phyloP scores from a whole-genome alignment of 64 coral and sea anemone species.

The Pocillopora verrucosa region DNA sequence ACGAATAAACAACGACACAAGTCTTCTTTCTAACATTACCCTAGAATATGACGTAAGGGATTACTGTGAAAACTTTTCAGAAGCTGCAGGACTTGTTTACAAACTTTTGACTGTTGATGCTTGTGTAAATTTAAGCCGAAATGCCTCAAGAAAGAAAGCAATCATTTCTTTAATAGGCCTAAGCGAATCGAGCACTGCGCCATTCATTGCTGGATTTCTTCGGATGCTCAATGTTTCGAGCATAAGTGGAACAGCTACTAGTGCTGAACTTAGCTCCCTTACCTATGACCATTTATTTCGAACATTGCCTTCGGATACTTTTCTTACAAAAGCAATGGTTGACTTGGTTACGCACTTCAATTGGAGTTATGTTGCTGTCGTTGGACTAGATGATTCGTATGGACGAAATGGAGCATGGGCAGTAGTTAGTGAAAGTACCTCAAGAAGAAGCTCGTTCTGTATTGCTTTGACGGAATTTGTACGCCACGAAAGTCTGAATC shows the following conservation, averaged over 20 bases:
- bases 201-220: neutral
- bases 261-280: neutral
- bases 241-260: neutral
- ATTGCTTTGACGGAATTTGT: neutral
- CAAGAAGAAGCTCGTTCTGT: neutral
- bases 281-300: neutral
- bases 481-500: neutral
- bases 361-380: neutral
- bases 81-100: neutral
- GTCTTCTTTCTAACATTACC: neutral
- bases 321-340: slow-evolving; percentile 18
- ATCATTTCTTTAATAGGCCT: neutral
- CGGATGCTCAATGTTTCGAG: neutral
- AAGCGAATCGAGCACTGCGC: neutral
- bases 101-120: neutral
- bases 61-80: neutral
- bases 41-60: neutral
- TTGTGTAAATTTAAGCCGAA: neutral
- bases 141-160: neutral
- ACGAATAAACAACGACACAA: neutral
- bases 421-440: neutral
- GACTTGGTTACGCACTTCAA: slow-evolving; percentile 17
- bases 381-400: slow-evolving; percentile 39
- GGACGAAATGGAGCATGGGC: slow-evolving; percentile 6
- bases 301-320: neutral